Percentiles rank a stretch among this genome's conserved stretches.
These are phyloP conservation scores for Pangasius sanitwongsei DNA, from an alignment of 2,797 vertebrate species.

Conservation along the genomic window DNA sequence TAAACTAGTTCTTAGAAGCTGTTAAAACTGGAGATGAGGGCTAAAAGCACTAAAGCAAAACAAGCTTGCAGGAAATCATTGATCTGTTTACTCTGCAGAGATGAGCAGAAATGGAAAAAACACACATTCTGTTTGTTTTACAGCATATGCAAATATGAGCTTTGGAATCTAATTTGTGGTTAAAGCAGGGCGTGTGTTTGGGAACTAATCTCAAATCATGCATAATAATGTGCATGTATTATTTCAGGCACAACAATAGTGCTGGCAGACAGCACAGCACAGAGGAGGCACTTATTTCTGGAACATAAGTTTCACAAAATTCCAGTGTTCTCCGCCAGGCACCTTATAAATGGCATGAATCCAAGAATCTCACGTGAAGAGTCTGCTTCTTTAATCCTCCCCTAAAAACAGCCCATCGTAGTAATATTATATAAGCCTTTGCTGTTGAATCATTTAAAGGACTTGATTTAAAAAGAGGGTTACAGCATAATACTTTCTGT, in stretches of 20 bases:
- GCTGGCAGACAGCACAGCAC: slow-evolving; percentile 22
- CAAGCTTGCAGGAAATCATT: slow-evolving; percentile 47
- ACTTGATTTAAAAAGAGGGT: neutral
- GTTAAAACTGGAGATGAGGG: slow-evolving; percentile 25
- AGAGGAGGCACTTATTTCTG: slow-evolving; percentile 24
- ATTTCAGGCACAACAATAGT: slow-evolving; percentile 40
- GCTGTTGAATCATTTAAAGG: slow-evolving; percentile 21
- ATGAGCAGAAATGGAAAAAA: slow-evolving; percentile 45
- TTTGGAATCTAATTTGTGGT: slow-evolving; percentile 58
- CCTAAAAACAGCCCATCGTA: slow-evolving; percentile 9
- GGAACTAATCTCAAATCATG: slow-evolving; percentile 52
- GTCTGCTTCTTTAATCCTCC: slow-evolving; percentile 32
- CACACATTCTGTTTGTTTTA: slow-evolving; percentile 46
- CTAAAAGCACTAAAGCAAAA: slow-evolving; percentile 41
- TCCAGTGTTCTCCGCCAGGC: slow-evolving; percentile 6
- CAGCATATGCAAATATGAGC: slow-evolving; percentile 61
- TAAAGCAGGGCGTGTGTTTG: slow-evolving; percentile 26
- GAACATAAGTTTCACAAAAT: slow-evolving; percentile 9
- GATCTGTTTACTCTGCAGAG: slow-evolving; percentile 56
- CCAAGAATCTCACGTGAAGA: slow-evolving; percentile 31
- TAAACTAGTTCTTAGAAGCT: slow-evolving; percentile 29
- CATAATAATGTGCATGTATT: slow-evolving; percentile 46
- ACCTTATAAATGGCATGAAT: slow-evolving; percentile 41
- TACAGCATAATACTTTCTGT: slow-evolving; percentile 1
- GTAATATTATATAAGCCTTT: slow-evolving; percentile 16